A percentile compares a stretch with the other conserved stretches of the same genome.
These are phyloP conservation scores for Brachionus manjavacas DNA, from an alignment of 1,140 invertebrate genomes.

Conservation along the genomic window DNA sequence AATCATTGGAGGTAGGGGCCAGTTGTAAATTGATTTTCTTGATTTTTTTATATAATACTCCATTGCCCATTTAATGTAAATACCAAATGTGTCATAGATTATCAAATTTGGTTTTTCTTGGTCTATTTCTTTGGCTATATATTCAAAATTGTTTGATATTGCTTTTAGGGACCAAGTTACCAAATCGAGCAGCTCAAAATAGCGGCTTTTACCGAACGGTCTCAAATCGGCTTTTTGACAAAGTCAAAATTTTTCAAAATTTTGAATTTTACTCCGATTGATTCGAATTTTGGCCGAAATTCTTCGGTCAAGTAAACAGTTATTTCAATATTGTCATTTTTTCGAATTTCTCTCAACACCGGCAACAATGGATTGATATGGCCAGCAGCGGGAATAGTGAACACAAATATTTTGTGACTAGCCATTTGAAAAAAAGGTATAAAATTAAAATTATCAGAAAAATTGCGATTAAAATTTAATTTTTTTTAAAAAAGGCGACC, in stretches of 20 bases:
- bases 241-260: conserved; percentile 1
- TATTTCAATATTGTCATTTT: background rate
- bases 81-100: conserved; percentile 21
- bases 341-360: background rate
- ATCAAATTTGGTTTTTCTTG: conserved; percentile 27
- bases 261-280: conserved; percentile 2
- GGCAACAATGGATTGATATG: conserved; percentile 14
- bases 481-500: background rate
- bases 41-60: background rate
- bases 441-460: background rate
- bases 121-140: background rate
- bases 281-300: conserved; percentile 7
- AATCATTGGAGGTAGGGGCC: conserved; percentile 16
- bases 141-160: background rate
- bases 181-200: conserved; percentile 21
- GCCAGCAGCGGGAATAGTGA: background rate
- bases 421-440: background rate
- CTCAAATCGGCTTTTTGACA: conserved; percentile 21
- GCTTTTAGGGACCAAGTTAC: background rate
- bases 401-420: background rate
- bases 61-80: conserved; percentile 23
- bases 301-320: conserved; percentile 13
- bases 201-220: background rate
- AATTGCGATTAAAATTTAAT: background rate
- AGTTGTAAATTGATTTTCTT: background rate